Evolutionary conservation across 1,140 invertebrate species (phyloP).

Genomic region (Camponotus floridanus): DNA sequence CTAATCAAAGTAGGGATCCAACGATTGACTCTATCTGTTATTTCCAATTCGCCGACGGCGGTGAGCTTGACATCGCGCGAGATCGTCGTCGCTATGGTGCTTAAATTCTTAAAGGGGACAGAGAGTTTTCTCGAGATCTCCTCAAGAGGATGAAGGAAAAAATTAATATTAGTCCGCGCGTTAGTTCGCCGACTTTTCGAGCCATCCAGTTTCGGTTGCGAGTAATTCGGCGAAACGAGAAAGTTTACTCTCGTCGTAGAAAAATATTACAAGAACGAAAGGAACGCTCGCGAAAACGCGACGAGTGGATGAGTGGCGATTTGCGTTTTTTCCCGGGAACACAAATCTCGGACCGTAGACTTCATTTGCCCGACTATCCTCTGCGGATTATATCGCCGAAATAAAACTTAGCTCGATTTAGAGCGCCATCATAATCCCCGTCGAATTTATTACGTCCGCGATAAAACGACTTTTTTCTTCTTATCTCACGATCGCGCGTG

Average conservation of each 20-base stretch:
- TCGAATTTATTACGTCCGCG: conserved; percentile 33
- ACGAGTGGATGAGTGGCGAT: conserved; percentile 1
- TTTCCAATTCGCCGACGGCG: conserved; percentile 67
- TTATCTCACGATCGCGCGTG: conserved; percentile 47
- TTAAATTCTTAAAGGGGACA: not conserved
- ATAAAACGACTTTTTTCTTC: conserved; percentile 24
- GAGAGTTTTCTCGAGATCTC: conserved; percentile 8
- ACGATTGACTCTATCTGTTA: conserved; percentile 69
- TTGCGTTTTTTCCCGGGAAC: conserved; percentile 16
- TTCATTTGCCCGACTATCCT: conserved; percentile 28
- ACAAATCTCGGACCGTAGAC: conserved; percentile 34
- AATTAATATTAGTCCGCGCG: conserved; percentile 31
- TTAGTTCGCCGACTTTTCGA: conserved; percentile 31
- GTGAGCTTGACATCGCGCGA: conserved; percentile 21
- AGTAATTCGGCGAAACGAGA: conserved; percentile 2
- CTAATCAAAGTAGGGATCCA: conserved; percentile 74
- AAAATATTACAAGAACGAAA: not conserved
- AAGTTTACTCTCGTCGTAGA: conserved; percentile 40
- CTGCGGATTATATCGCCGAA: conserved; percentile 16
- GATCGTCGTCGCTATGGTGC: conserved; percentile 47
- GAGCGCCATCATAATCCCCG: not conserved
- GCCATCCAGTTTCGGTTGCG: conserved; percentile 40
- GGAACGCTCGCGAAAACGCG: not conserved
- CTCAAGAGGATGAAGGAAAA: not conserved
- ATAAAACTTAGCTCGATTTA: conserved; percentile 16